Conservation (phyloP, 2,888 invertebrate genomes). For the Lycia hirtaria region DNA sequence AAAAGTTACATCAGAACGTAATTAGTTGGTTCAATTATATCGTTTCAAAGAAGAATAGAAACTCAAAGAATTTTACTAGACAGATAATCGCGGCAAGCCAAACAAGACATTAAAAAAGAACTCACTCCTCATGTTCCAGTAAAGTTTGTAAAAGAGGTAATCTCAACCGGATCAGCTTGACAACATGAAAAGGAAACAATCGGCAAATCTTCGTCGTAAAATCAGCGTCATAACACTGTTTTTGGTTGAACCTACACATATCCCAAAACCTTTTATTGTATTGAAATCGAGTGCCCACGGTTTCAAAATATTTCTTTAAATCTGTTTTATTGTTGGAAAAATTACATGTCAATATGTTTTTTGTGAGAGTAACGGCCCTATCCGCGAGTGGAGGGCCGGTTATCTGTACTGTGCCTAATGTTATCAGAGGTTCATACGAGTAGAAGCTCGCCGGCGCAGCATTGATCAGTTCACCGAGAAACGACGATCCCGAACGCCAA, state of each 20-base stretch:
- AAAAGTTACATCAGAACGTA: too few relatives aligned
- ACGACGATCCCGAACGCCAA: conserved; percentile 96
- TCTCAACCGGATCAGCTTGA: conserved; percentile 93
- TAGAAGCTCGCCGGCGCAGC: conserved; percentile 1
- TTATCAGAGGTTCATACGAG: neutral
- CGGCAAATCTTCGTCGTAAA: conserved; percentile 92
- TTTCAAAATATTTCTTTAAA: neutral
- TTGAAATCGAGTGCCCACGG: conserved; percentile 90
- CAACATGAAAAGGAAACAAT: conserved; percentile 94
- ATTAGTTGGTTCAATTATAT: too few relatives aligned
- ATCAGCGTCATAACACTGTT: conserved; percentile 78
- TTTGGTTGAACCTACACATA: conserved; percentile 87
- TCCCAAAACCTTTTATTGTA: conserved; percentile 94
- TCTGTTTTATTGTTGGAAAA: neutral
- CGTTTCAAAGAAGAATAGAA: too few relatives aligned
- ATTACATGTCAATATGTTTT: conserved; percentile 1
- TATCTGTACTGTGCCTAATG: neutral
- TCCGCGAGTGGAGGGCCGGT: conserved; percentile 89
- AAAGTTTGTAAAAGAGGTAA: conserved; percentile 87
- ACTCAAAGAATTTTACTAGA: neutral
- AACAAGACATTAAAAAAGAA: neutral
- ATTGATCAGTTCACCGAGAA: conserved; percentile 55
- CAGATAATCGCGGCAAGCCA: too few relatives aligned
- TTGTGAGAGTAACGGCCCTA: conserved; percentile 79
- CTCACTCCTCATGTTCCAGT: neutral